phyloP scores from a whole-genome alignment of 2,113 vertebrate genomes.

The Diadophis punctatus region DNA sequence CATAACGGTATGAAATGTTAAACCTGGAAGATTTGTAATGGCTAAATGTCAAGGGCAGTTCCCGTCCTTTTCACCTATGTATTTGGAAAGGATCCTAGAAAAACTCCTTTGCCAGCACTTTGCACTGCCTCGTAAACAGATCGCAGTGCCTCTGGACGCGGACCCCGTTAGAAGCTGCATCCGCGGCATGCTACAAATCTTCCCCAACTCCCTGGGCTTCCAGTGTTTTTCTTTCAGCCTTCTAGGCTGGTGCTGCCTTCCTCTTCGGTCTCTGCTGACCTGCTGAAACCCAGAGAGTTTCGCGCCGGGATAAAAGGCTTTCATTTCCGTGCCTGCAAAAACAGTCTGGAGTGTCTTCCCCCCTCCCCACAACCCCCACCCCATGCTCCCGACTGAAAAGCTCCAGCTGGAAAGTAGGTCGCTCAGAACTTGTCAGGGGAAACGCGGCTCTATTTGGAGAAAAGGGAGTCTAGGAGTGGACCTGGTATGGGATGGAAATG shows the following conservation, averaged over 20 bases:
- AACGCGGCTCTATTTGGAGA: too few relatives aligned
- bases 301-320: background rate
- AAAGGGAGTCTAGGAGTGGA: background rate
- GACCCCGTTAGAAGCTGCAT: background rate
- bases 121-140: background rate
- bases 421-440: background rate
- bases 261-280: background rate
- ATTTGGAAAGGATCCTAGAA: background rate
- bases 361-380: rapidly evolving
- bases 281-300: background rate
- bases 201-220: background rate
- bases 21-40: background rate
- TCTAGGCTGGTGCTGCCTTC: background rate
- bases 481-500: too few relatives aligned
- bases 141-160: background rate
- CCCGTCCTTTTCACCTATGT: background rate
- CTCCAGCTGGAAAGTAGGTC: background rate
- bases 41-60: slow-evolving; percentile 11
- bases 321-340: background rate
- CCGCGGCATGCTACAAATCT: background rate
- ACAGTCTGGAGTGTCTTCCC: background rate
- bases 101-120: background rate
- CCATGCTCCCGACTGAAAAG: background rate
- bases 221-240: background rate
- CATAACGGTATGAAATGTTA: background rate